Evolutionary conservation across 1,140 invertebrate genomes (phyloP).

Genomic region (Sycophaga agraensis): DNA sequence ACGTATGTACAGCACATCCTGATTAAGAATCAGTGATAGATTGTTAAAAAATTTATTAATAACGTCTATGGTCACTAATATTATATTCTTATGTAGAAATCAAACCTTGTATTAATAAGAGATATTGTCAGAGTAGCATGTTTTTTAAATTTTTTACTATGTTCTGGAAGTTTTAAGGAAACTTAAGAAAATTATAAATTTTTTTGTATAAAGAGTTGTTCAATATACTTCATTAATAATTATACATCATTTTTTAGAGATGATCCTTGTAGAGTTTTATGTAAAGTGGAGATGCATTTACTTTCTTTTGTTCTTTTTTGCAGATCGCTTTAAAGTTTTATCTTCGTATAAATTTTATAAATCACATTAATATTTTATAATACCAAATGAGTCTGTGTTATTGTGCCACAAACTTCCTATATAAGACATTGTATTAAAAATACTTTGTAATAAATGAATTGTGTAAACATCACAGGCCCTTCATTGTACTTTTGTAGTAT

Average conservation of each 20-base stretch:
- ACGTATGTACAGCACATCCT: constrained; percentile 52
- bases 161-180: constrained; percentile 16
- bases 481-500: constrained; percentile 23
- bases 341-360: constrained; percentile 14
- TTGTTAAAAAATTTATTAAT: constrained; percentile 46
- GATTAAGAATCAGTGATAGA: constrained; percentile 49
- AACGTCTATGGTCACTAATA: constrained; percentile 38
- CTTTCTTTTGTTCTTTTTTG: not conserved
- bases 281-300: constrained; percentile 17
- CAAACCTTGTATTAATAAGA: constrained; percentile 40
- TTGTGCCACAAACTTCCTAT: constrained; percentile 40
- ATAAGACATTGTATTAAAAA: constrained; percentile 34
- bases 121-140: constrained; percentile 35
- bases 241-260: constrained; percentile 5
- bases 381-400: constrained; percentile 26
- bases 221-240: not conserved
- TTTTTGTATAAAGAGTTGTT: constrained; percentile 15
- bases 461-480: constrained; percentile 23
- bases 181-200: constrained; percentile 2
- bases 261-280: constrained; percentile 20
- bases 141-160: constrained; percentile 21
- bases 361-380: constrained; percentile 27
- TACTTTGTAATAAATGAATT: constrained; percentile 39
- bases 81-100: constrained; percentile 43
- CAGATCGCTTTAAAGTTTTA: not conserved